Base-by-base conservation (phyloP, 2,888 invertebrate species). In the Cotesia congregata region DNA sequence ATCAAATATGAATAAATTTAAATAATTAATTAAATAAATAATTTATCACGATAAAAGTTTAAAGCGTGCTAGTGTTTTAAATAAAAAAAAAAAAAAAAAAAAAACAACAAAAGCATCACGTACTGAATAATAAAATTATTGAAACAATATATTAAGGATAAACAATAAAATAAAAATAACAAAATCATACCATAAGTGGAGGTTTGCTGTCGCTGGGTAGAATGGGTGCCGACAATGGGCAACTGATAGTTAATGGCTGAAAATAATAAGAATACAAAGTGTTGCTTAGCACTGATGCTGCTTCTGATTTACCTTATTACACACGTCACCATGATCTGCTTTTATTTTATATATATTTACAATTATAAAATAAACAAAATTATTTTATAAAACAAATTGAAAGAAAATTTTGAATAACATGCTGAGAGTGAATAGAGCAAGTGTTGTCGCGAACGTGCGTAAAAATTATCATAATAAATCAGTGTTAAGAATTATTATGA, bases 211-310 rank as follows among this genome's bases (percentile, higher is more conserved):
- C 90, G 81, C 89, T 88, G 86, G 90, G 86, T 85, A 90, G 88
- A 88, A 90, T 90, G 83, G 90, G 90, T 88, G 90, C 90, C 86
- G 90, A 90, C 88, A 90, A 88, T 85, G 90, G 90, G 83, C 90
- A 89, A 88, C 88, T 88, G 88, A 90, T 88, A 88, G 85, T 89
- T 89, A 90, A 88, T 80, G 90, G 90, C 90, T 90, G 90, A 83
- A 90, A 83, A 85, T 81, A 83, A 69, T 75, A 85, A 85, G 82
- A 78, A 80, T 72, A 79, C 76, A 83, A 82, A 80, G 77, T 78
- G 72, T 76, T 78, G 80, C 76, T 78, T 79, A 74, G 80, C 78
- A 67, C 77, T 77, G 72, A 76, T 75, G 38, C 39, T 72, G 77
- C 74, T 65, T 73, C 12, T 65, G 7, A 50, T 72, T 30, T 15